Evolutionary conservation across 2,113 vertebrate genomes (phyloP), one percentile per base, ranked within the genome.

Genomic region (Gymnarchus niloticus): DNA sequence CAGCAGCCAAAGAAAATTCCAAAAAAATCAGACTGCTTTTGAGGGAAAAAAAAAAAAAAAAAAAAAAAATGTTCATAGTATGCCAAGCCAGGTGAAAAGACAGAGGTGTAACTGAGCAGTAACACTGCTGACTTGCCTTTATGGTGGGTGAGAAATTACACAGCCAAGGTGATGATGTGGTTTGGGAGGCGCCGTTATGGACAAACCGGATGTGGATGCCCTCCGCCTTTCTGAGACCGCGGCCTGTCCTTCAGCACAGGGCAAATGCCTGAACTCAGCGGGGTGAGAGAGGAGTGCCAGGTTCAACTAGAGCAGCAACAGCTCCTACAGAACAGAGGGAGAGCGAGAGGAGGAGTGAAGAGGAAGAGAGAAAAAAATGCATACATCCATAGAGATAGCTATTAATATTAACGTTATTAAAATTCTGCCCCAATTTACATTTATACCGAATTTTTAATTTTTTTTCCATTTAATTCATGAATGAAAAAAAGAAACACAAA

Each of bases 241-340:
- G 65, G 65, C 65, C 65, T 73, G 65, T 73, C 65, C 65, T 73
- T 73, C 65, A 73, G 41, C 65, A 7, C 33, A n/a, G 65, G 65
- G 65, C 65, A 73, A 41, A 73, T 2, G 65, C 65, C 65, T 37
- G 65, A 73, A 41, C 33, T 3, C 65, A 19, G 65, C 65, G 7
- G 61, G 61, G 61, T 33, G 61, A 69, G 28, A 69, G 61, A 69
- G 61, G 61, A 41, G 28, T 19, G 65, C 65, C 33, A 41, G 65
- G 65, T 37, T 41, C 65, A 73, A 17, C 65, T 73, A 33, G 65
- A 73, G 65, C 28, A 73, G 33, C 33, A 6, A 9, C 37, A 28
- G 9, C 65, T 73, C 33, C 65, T 41, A 73, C 65, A 37, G 33
- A 19, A 52, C 51, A 33, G 59, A 28, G 59, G 6, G 61, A 69